Evolutionary conservation across 1,140 invertebrate species (phyloP).

Genomic region (Papilio machaon): DNA sequence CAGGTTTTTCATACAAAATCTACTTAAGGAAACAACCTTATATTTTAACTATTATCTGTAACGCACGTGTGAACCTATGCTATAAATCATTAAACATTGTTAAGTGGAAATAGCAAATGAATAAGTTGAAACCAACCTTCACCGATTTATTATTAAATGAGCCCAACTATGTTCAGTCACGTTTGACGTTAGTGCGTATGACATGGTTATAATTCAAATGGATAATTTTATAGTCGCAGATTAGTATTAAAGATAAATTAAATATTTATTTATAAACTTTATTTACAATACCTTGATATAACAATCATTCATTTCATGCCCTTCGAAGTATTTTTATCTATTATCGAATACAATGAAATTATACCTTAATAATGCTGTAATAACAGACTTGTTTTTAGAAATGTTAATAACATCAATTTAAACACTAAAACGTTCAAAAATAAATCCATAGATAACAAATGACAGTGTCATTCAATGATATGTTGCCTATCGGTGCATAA

Average conservation of each 20-base stretch:
- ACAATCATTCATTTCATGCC: too few relatives aligned
- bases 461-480: too few relatives aligned
- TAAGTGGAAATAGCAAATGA: slow-evolving; percentile 28
- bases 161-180: slow-evolving; percentile 38
- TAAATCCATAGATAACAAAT: too few relatives aligned
- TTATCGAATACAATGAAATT: too few relatives aligned
- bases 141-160: slow-evolving; percentile 40
- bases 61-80: slow-evolving; percentile 3
- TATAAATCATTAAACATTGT: slow-evolving; percentile 28
- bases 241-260: slow-evolving; percentile 8
- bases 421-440: too few relatives aligned
- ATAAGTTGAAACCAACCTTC: slow-evolving; percentile 39
- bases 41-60: neutral
- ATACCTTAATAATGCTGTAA: too few relatives aligned
- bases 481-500: too few relatives aligned
- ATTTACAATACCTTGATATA: neutral
- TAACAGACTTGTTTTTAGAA: too few relatives aligned
- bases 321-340: too few relatives aligned
- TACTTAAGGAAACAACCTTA: neutral
- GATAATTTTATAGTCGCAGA: slow-evolving; percentile 34
- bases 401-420: too few relatives aligned
- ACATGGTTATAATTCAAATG: slow-evolving; percentile 34
- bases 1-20: too few relatives aligned
- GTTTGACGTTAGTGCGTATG: slow-evolving; percentile 31
- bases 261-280: slow-evolving; percentile 2